These are phyloP conservation scores for Bovichtus diacanthus DNA, from an alignment of 2,797 vertebrate species.

Conservation along the genomic window DNA sequence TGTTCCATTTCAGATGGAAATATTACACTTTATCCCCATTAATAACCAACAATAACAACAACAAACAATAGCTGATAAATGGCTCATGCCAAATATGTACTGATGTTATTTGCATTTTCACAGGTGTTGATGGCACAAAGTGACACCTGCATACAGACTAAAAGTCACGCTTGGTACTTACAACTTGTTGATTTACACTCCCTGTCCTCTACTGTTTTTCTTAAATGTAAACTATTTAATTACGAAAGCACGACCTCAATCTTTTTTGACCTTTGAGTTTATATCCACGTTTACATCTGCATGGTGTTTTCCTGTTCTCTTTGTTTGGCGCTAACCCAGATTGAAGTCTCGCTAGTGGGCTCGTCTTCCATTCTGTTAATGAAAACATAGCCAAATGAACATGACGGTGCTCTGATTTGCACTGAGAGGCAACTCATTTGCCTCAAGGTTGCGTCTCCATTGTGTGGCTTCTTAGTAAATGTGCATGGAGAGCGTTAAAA, in stretches of 20 bases:
- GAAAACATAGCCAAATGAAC: conserved; percentile 70
- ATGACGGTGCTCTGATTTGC: conserved; percentile 51
- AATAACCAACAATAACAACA: background rate
- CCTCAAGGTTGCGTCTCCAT: conserved; percentile 70
- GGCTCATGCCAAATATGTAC: background rate
- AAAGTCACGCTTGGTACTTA: background rate
- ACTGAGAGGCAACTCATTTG: conserved; percentile 58
- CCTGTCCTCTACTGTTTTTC: background rate
- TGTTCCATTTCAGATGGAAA: background rate
- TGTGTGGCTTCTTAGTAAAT: conserved; percentile 65
- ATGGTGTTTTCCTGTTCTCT: conserved; percentile 20
- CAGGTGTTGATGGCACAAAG: background rate
- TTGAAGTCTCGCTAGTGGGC: conserved; percentile 68
- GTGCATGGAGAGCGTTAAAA: conserved; percentile 52
- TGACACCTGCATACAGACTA: background rate
- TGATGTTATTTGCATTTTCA: conserved; percentile 1
- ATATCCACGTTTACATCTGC: conserved; percentile 3
- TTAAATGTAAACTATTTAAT: conserved; percentile 7
- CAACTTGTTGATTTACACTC: background rate
- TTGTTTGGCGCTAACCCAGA: conserved; percentile 27
- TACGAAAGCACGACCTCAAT: background rate
- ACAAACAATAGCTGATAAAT: background rate
- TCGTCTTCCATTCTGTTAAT: conserved; percentile 67
- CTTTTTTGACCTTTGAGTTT: conserved; percentile 5
- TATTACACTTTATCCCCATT: background rate